Base-by-base conservation (phyloP, 2,113 vertebrate species). In the Myanophis thanlyinensis region DNA sequence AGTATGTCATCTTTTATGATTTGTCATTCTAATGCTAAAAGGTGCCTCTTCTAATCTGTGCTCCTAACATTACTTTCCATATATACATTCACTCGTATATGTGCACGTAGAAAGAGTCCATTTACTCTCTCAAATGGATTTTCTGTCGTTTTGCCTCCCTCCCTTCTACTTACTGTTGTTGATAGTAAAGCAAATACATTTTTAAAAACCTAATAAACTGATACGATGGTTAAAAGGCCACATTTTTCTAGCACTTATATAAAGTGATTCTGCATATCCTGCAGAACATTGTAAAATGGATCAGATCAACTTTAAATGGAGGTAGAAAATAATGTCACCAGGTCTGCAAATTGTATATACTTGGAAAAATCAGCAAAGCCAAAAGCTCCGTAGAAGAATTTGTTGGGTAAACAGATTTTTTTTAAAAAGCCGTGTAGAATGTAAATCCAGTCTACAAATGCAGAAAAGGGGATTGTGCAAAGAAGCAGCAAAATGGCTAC, bases 81-180 rank as follows among this genome's bases (percentile, higher is more conserved):
- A 40, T 67, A 94, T 80, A 94, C 94, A 91, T 27, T 93, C 35
- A 13, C 80, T 93, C 80, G 62, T 90, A 93, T 85, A 90, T 88
- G 94, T 91, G 52, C 47, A 94, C 0, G 0, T 49, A 89, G 53
- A 95, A 93, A 93, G 67, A 95, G 96, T 88, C 67, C 90, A 93
- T 95, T 96, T 95, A 95, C 94, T 96, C 91, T 92, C 85, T 93
- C 94, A 96, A 90, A 97, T 92, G 95, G 96, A 97, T 97, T 97
- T 97, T 96, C 97, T 97, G 94, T 95, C 95, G 93, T 88, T 96
- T 93, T 22, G 93, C 47, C 53, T 93, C 91, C 92, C 54, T 94
- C 89, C 87, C 93, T 25, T 91, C 54, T 85, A 73, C 93, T 93
- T 93, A 84, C 94, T 95, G 92, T 44, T 94, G 51, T 67, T 84